These are phyloP conservation scores for Tragelaphus scriptus DNA, from an alignment of 2,113 vertebrate species.

Conservation along the genomic window DNA sequence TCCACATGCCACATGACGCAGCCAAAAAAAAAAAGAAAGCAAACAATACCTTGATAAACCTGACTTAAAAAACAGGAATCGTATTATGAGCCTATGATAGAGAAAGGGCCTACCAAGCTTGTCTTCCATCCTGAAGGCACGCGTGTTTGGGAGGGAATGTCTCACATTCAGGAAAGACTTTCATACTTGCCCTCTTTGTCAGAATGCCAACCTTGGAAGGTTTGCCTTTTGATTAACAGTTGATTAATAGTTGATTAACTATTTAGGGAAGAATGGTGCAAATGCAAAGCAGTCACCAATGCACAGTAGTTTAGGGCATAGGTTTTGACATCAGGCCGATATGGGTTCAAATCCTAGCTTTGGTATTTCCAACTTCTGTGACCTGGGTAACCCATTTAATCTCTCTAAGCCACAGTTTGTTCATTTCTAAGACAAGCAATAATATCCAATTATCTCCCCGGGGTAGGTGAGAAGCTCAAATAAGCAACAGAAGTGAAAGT, in stretches of 20 bases:
- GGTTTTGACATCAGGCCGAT: background rate
- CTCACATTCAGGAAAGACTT: background rate
- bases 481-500: background rate
- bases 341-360: slow-evolving; percentile 5
- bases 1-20: fast-evolving
- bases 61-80: background rate
- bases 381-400: background rate
- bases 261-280: background rate
- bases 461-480: background rate
- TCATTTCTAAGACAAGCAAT: background rate
- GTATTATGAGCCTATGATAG: background rate
- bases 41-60: background rate
- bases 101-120: background rate
- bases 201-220: background rate
- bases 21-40: background rate
- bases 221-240: background rate
- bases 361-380: background rate
- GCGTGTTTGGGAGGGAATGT: background rate
- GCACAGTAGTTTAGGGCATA: background rate
- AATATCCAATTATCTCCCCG: background rate
- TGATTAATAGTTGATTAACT: background rate
- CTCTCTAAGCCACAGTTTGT: background rate
- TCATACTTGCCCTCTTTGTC: background rate
- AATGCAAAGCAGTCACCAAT: background rate
- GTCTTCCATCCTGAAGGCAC: background rate